Base-by-base conservation (phyloP, 2,113 vertebrate species). In the Ploceus nigricollis region DNA sequence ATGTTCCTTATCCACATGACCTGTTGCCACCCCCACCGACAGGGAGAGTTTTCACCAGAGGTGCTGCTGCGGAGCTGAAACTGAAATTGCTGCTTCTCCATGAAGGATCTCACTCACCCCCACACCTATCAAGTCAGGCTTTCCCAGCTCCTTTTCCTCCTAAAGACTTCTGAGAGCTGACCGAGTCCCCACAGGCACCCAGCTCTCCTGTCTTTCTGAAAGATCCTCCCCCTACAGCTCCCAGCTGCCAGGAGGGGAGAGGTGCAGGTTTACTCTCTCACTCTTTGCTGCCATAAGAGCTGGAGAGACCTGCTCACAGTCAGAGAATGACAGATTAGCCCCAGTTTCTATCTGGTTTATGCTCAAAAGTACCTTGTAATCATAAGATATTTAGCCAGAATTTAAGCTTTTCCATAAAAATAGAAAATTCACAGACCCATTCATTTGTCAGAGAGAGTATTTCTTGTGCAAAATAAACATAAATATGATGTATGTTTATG, bases 11-110 rank as follows among this genome's bases (percentile, higher is more conserved):
- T 25, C 27, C 12, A 8, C 11, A 28, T 7, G 42, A 48, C 48
- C 68, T 18, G 1, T 11, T 87, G 23, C 25, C 17, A 35, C 4
- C 8, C 33, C 9, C 47, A 40, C 12, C 0, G 1, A 42, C 0
- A 0, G 1, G 9, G 21, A 42, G 11, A 50, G 27, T 23, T 71
- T 89, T 66, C 73, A 54, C 15, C 3, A 4, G 35, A 9, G 15
- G 24, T n/a, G 23, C 21, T 82, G 45, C 54, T 48, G 28, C 11
- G 27, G 33, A 33, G 31, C 25, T 39, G 9, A 11, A 3, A 30
- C 30, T 66, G 42, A 70, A 89, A 63, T 0, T 9, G 24, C 15
- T 35, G 2, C 31, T 79, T 72, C 24, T 35, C 28, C 14, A 1
- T 51, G 47, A 15, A 65, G 51, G 56, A 51, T 45, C 13, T 14